A percentile compares a stretch with the other conserved stretches of the same genome.
phyloP scores from a whole-genome alignment of 1,140 invertebrate genomes.

The Trichomalopsis sarcophagae region DNA sequence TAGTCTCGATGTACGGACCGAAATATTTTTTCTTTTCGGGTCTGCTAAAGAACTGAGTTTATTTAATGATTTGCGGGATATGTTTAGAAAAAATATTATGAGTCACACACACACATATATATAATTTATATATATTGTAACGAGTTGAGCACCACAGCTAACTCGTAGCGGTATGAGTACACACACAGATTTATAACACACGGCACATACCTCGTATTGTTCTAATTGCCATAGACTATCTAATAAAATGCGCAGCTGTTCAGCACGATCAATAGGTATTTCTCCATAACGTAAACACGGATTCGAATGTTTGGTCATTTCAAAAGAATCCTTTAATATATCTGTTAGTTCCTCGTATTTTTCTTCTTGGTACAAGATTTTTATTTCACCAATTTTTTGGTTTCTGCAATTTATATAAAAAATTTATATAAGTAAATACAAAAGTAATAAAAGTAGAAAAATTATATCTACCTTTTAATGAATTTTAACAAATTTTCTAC shows the following conservation, averaged over 20 bases:
- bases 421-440: constrained; percentile 21
- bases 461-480: constrained; percentile 68
- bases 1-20: too few species aligned
- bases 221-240: constrained; percentile 82
- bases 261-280: constrained; percentile 73
- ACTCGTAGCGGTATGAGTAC: too few species aligned
- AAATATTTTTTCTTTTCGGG: too few species aligned
- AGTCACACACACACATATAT: too few species aligned
- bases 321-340: constrained; percentile 81
- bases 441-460: constrained; percentile 53
- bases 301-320: constrained; percentile 70
- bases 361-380: constrained; percentile 78
- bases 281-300: constrained; percentile 61
- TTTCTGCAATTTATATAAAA: constrained; percentile 64
- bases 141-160: too few species aligned
- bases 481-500: constrained; percentile 73
- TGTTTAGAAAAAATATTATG: too few species aligned
- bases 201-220: constrained; percentile 67
- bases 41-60: too few species aligned
- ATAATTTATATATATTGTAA: too few species aligned
- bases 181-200: too few species aligned
- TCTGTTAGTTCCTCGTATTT: constrained; percentile 79
- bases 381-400: constrained; percentile 75
- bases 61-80: too few species aligned
- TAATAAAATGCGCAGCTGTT: constrained; percentile 80